Evolutionary conservation across 1,140 invertebrate species (phyloP), one percentile per base, ranked within the genome.

Genomic region (Campoletis sonorensis): DNA sequence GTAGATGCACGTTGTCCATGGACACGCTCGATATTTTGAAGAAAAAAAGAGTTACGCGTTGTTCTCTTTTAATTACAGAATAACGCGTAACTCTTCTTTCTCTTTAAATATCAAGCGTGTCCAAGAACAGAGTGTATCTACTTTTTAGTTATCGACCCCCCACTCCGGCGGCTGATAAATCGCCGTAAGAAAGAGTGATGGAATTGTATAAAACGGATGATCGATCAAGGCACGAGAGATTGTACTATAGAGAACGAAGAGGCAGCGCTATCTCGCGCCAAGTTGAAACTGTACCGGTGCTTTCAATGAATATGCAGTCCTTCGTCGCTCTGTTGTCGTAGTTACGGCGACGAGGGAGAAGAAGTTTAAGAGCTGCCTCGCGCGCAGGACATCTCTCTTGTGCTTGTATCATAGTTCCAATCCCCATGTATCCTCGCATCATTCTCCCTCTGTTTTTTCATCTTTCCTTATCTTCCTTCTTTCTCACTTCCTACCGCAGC

Each of bases 311-410:
- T 70, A 70, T 70, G 30, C 67, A 70, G 67, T 70, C 30, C 13
- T 64, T 27, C 5, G 23, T 64, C 61, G 67, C 16, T 33, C 30
- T n/a, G 67, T 70, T 16, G 67, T 75, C 45, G 33, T 4, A n/a
- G n/a, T n/a, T n/a, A n/a, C n/a, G n/a, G n/a, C n/a, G 13, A 58
- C 4, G 21, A n/a, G 21, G 8, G n/a, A 45, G 64, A 80, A 68
- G 77, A 77, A 68, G 79, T 84, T 87, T 86, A 85, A 82, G 70
- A 75, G 67, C 49, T n/a, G n/a, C n/a, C n/a, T n/a, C n/a, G n/a
- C 61, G 49, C 33, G 70, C 27, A 81, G 82, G 78, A 80, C 80
- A 71, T 82, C 79, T 78, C 71, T 51, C 77, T 83, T 72, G 58
- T 67, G 64, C 82, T 82, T 79, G 16, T 54, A n/a, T 54, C 51